Evolutionary conservation across 2,797 vertebrate genomes (phyloP).

Genomic region (Luscinia luscinia): DNA sequence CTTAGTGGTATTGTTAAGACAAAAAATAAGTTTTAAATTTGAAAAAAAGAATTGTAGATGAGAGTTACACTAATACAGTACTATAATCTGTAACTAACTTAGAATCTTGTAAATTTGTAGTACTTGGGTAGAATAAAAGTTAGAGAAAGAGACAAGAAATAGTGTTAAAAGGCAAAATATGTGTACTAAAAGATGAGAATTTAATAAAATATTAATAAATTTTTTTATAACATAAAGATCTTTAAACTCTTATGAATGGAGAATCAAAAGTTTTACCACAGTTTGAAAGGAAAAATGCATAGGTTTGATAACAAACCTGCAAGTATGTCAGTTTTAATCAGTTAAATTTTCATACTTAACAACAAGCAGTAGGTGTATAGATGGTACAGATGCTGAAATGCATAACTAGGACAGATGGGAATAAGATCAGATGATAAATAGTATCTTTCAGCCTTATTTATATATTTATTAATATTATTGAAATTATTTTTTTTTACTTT

Average conservation of each 20-base stretch:
- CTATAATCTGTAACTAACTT: neutral
- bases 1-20: neutral
- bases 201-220: neutral
- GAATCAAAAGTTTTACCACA: neutral
- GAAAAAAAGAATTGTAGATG: neutral
- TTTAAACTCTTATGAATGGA: neutral
- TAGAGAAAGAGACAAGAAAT: neutral
- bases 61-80: neutral
- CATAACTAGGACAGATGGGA: neutral
- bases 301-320: neutral
- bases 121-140: neutral
- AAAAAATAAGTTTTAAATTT: neutral
- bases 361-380: neutral
- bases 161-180: neutral
- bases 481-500: neutral
- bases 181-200: neutral
- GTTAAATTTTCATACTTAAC: neutral
- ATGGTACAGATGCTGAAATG: neutral
- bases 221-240: neutral
- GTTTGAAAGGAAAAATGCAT: neutral
- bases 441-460: neutral
- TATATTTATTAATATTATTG: neutral
- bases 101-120: neutral
- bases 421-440: neutral
- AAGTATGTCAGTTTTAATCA: neutral